phyloP scores from a whole-genome alignment of 2,113 vertebrate genomes.

The Pachypanchax playfairii region DNA sequence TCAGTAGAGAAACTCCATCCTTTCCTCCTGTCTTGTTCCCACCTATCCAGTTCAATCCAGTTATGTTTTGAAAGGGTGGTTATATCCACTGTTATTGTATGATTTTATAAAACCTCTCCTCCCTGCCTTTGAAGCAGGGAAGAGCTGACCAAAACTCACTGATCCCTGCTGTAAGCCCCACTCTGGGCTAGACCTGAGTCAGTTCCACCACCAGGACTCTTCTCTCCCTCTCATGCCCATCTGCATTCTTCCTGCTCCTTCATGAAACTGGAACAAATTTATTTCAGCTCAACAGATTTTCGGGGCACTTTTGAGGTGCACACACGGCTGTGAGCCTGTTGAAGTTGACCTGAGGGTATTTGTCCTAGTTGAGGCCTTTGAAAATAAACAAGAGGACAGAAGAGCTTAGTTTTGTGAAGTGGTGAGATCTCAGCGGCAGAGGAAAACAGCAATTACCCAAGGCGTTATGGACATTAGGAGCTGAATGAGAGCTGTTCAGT shows the following conservation, averaged over 20 bases:
- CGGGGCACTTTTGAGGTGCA: conserved; percentile 63
- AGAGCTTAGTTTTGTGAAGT: conserved; percentile 69
- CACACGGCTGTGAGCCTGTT: conserved; percentile 61
- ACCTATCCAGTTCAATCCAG: conserved; percentile 68
- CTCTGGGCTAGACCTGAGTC: conserved; percentile 65
- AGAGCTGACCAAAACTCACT: conserved; percentile 70
- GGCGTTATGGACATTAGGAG: conserved; percentile 69
- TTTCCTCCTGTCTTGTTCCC: conserved; percentile 69
- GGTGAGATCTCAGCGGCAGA: conserved; percentile 69
- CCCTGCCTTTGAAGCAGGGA: conserved; percentile 74
- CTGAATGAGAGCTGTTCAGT: conserved; percentile 68
- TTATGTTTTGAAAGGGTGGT: conserved; percentile 79
- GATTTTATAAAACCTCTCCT: conserved; percentile 75
- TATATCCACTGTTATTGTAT: conserved; percentile 73
- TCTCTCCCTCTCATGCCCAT: conserved; percentile 50
- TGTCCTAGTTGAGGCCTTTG: conserved; percentile 75
- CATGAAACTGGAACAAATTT: conserved; percentile 77
- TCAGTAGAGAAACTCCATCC: conserved; percentile 66
- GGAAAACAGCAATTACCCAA: conserved; percentile 78
- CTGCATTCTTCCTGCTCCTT: conserved; percentile 69
- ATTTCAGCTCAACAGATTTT: conserved; percentile 76
- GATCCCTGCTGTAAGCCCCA: conserved; percentile 73
- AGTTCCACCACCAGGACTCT: conserved; percentile 56
- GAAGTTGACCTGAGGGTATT: conserved; percentile 73
- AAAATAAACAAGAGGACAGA: conserved; percentile 80